Evolutionary conservation across 2,888 invertebrate genomes (phyloP).

Genomic region (Rhimphoctona megacephalus): DNA sequence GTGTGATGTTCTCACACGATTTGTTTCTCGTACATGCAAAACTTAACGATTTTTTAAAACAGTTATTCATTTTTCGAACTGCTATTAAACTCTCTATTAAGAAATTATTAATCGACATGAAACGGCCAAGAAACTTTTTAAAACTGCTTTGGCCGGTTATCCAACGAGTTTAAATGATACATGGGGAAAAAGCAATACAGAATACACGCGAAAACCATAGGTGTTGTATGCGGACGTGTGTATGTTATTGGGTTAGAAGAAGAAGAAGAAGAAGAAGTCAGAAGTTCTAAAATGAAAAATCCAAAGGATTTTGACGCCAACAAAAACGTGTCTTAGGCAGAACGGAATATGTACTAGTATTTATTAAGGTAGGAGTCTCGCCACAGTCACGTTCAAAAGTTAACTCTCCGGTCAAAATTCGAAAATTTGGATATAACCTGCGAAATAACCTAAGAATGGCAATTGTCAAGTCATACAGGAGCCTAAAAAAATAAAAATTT

Average conservation of each 20-base stretch:
- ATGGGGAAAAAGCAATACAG: background rate
- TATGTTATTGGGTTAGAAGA: background rate
- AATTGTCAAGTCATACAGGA: too few relatives aligned
- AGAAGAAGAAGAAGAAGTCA: too few relatives aligned
- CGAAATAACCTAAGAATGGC: too few relatives aligned
- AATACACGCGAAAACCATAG: background rate
- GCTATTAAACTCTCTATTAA: background rate
- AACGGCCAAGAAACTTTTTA: background rate
- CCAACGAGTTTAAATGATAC: background rate
- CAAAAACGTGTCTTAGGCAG: too few relatives aligned
- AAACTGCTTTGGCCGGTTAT: background rate
- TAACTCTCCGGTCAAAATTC: too few relatives aligned
- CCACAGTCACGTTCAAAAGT: too few relatives aligned
- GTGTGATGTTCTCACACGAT: background rate
- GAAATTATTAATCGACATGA: background rate
- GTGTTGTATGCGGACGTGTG: background rate
- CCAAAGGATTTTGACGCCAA: background rate
- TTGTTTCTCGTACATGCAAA: background rate
- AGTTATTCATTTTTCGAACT: background rate
- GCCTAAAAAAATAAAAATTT: too few relatives aligned
- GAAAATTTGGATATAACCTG: too few relatives aligned
- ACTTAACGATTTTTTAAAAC: background rate
- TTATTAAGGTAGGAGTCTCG: too few relatives aligned
- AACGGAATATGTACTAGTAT: background rate
- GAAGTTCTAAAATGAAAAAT: constrained; percentile 3